Conservation (phyloP, 2,113 vertebrate species). For the Tragulus kanchil region DNA sequence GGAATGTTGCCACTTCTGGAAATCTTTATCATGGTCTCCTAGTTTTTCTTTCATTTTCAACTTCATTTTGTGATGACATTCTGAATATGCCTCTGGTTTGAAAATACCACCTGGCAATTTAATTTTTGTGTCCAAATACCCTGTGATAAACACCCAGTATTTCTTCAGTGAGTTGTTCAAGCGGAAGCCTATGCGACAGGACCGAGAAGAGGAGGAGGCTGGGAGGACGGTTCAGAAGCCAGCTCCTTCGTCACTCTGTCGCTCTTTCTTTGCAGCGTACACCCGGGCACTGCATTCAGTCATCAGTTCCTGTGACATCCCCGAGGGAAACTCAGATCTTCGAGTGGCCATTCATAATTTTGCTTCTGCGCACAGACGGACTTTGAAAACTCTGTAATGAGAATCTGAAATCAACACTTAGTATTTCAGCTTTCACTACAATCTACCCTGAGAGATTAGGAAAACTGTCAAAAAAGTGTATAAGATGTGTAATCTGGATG, state of each 20-base stretch:
- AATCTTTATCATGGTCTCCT: background rate
- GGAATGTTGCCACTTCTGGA: background rate
- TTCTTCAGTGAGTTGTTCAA: background rate
- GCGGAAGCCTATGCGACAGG: background rate
- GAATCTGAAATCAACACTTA: conserved; percentile 55
- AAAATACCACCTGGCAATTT: background rate
- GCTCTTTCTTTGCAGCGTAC: conserved; percentile 89
- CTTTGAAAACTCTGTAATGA: conserved; percentile 67
- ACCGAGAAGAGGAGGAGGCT: background rate
- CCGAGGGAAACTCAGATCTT: conserved; percentile 56
- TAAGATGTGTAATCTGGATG: conserved; percentile 13
- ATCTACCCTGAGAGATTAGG: conserved; percentile 36
- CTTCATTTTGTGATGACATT: background rate
- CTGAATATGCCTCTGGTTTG: background rate
- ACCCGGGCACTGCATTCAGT: conserved; percentile 90
- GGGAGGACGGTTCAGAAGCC: background rate
- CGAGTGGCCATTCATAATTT: conserved; percentile 76
- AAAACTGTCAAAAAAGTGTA: conserved; percentile 6
- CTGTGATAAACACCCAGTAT: background rate
- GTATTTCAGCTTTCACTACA: conserved; percentile 47
- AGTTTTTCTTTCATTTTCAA: background rate
- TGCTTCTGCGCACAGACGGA: conserved; percentile 71
- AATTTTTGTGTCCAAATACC: background rate
- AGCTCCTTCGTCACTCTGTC: background rate
- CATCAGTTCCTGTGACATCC: conserved; percentile 87